These are phyloP conservation scores for Balaenoptera acutorostrata DNA, from an alignment of 2,113 vertebrate genomes.

Conservation along the genomic window DNA sequence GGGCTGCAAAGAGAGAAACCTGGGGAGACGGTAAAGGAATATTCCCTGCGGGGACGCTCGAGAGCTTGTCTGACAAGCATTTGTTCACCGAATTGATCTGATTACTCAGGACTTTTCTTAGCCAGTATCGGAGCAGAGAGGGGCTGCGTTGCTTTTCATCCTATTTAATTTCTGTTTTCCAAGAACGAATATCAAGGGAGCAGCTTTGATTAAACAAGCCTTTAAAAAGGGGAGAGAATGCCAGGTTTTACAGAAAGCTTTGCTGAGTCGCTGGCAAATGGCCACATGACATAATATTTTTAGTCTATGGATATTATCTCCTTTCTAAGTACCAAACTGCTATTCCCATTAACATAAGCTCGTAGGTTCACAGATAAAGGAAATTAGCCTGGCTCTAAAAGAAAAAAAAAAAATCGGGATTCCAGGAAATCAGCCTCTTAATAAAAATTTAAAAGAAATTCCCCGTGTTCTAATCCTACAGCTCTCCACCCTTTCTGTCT, in stretches of 20 bases:
- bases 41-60: neutral
- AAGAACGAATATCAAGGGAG: slow-evolving; percentile 64
- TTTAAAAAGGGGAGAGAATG: slow-evolving; percentile 62
- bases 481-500: neutral
- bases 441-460: slow-evolving; percentile 32
- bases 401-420: slow-evolving; percentile 16
- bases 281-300: slow-evolving; percentile 53
- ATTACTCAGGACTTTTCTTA: slow-evolving; percentile 61
- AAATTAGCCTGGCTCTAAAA: slow-evolving; percentile 37
- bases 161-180: slow-evolving; percentile 71
- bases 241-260: slow-evolving; percentile 66
- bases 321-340: slow-evolving; percentile 48
- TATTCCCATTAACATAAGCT: slow-evolving; percentile 40
- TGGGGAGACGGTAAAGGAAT: slow-evolving; percentile 31
- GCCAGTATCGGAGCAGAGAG: slow-evolving; percentile 35
- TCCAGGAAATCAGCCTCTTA: slow-evolving; percentile 45
- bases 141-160: slow-evolving; percentile 58
- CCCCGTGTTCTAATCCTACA: neutral
- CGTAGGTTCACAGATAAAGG: neutral
- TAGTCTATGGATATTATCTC: slow-evolving; percentile 65
- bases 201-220: slow-evolving; percentile 56
- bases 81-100: slow-evolving; percentile 58
- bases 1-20: slow-evolving; percentile 9
- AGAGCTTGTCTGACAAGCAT: slow-evolving; percentile 35
- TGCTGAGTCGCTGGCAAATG: slow-evolving; percentile 51